phyloP scores from a whole-genome alignment of 2,888 invertebrate genomes.

The Deilephila porcellus region DNA sequence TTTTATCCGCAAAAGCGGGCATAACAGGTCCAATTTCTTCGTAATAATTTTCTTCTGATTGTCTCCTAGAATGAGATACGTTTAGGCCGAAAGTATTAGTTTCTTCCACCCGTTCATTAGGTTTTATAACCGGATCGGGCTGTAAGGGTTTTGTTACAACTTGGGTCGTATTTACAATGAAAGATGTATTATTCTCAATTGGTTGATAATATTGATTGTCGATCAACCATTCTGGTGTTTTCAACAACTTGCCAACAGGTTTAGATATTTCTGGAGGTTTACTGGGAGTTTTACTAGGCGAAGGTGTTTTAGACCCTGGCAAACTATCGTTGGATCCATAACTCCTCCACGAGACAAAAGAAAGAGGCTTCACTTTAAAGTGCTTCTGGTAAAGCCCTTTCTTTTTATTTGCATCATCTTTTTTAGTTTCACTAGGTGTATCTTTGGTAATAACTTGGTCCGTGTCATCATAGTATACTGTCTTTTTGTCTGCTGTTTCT shows the following conservation, averaged over 20 bases:
- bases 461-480: slow-evolving; percentile 74
- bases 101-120: slow-evolving; percentile 36
- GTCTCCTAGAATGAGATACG: slow-evolving; percentile 44
- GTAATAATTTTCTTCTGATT: slow-evolving; percentile 73
- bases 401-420: slow-evolving; percentile 50
- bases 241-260: slow-evolving; percentile 61
- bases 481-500: slow-evolving; percentile 55
- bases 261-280: slow-evolving; percentile 48
- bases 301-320: slow-evolving; percentile 49
- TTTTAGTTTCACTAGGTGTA: slow-evolving; percentile 39
- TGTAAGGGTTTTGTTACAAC: slow-evolving; percentile 45
- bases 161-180: slow-evolving; percentile 66
- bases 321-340: slow-evolving; percentile 57
- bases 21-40: slow-evolving; percentile 72
- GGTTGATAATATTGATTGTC: slow-evolving; percentile 78
- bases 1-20: slow-evolving; percentile 53
- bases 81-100: slow-evolving; percentile 51
- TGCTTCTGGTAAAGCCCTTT: slow-evolving; percentile 69
- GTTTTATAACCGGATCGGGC: slow-evolving; percentile 41
- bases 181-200: slow-evolving; percentile 69
- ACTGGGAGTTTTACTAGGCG: slow-evolving; percentile 45
- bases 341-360: slow-evolving; percentile 62
- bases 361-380: slow-evolving; percentile 61
- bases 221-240: slow-evolving; percentile 68
- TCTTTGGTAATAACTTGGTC: slow-evolving; percentile 61